A percentile compares a stretch with the other conserved stretches of the same genome.
These are phyloP conservation scores for Stomatorhinus walkeri DNA, from an alignment of 2,797 vertebrate species.

Conservation along the genomic window DNA sequence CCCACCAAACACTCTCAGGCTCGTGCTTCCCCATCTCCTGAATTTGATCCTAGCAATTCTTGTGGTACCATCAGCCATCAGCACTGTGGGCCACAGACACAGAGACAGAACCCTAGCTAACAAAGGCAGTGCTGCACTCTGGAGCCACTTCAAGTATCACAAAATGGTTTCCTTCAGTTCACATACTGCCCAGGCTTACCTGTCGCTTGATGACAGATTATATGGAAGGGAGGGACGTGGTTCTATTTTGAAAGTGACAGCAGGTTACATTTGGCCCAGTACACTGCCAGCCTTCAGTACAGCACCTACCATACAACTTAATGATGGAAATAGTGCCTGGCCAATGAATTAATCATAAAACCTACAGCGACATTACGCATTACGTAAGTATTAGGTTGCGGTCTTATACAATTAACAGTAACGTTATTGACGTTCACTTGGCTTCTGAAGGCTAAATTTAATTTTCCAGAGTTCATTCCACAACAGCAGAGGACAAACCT, in stretches of 20 bases:
- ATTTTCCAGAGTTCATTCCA: background rate
- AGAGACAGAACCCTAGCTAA: background rate
- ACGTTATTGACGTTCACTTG: background rate
- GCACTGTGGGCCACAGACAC: background rate
- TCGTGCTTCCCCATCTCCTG: background rate
- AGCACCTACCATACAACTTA: background rate
- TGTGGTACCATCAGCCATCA: background rate
- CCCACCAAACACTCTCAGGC: background rate
- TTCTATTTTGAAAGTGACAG: background rate
- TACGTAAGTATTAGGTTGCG: background rate
- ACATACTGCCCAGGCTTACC: background rate
- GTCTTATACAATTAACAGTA: background rate
- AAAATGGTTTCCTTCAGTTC: background rate
- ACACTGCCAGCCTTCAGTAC: background rate
- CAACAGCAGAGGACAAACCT: background rate
- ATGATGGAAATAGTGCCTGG: background rate
- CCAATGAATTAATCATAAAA: background rate
- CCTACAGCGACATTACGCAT: background rate
- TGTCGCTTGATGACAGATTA: background rate
- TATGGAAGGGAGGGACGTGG: background rate
- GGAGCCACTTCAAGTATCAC: background rate
- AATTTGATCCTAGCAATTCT: background rate
- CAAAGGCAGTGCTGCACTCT: no score
- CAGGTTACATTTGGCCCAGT: background rate
- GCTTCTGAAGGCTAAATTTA: slow-evolving; percentile 2